Evolutionary conservation across 2,797 vertebrate genomes (phyloP).

Genomic region (Danio tinwini): DNA sequence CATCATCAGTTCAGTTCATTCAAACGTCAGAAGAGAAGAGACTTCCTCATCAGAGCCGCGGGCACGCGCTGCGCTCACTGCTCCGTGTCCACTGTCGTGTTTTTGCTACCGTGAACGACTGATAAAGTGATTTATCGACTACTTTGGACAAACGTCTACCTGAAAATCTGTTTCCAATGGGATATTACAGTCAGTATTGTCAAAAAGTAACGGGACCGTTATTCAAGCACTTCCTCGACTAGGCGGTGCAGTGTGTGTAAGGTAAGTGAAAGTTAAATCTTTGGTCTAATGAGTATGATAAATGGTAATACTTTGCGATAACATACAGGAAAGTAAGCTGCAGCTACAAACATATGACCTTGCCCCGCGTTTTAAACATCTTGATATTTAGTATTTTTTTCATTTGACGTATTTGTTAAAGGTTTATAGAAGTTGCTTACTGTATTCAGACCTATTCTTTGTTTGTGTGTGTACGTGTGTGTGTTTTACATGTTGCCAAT

Average conservation of each 20-base stretch:
- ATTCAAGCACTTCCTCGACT: slow-evolving; percentile 15
- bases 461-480: neutral
- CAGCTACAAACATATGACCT: neutral
- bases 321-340: too few relatives aligned
- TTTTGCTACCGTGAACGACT: neutral
- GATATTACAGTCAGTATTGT: neutral
- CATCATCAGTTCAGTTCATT: slow-evolving; percentile 16
- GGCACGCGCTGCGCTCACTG: neutral
- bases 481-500: neutral
- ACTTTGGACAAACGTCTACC: neutral
- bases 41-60: slow-evolving; percentile 28
- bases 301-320: neutral
- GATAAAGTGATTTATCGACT: neutral
- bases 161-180: neutral
- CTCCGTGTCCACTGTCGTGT: neutral
- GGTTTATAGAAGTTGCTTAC: neutral
- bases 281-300: neutral
- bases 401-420: too few relatives aligned
- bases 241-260: neutral
- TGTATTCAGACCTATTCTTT: neutral
- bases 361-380: neutral
- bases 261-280: slow-evolving; percentile 30
- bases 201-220: slow-evolving; percentile 22
- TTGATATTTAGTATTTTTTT: neutral
- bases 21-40: slow-evolving; percentile 11